These are phyloP conservation scores for Epicauta chinensis DNA, from an alignment of 1,140 invertebrate genomes.

Conservation along the genomic window DNA sequence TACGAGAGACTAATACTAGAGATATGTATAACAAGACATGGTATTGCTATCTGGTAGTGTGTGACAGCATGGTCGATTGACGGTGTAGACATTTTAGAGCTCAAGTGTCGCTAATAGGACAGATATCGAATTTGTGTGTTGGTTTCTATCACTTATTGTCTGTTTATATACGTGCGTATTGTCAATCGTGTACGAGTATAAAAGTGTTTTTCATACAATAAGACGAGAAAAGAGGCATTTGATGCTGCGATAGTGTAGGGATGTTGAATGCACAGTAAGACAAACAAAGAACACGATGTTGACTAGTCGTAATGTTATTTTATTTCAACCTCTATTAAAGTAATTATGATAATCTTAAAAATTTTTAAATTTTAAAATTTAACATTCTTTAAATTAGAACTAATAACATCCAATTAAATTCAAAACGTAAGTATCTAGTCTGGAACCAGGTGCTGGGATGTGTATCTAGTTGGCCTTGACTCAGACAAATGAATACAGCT, in stretches of 20 bases:
- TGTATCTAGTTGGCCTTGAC: conserved; percentile 8
- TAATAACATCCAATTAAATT: conserved; percentile 10
- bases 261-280: too few relatives aligned
- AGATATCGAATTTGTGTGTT: conserved; percentile 32
- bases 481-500: conserved; percentile 11
- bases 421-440: conserved; percentile 8
- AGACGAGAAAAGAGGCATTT: too few relatives aligned
- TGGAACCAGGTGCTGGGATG: conserved; percentile 7
- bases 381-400: too few relatives aligned
- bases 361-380: too few relatives aligned
- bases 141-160: conserved; percentile 29
- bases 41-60: conserved; percentile 17
- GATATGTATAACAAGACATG: conserved; percentile 18
- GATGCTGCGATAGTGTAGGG: too few relatives aligned
- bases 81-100: conserved; percentile 19
- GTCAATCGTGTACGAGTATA: too few relatives aligned
- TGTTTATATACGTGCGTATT: too few relatives aligned
- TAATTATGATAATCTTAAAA: too few relatives aligned
- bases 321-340: too few relatives aligned
- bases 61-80: conserved; percentile 29
- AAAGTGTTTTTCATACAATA: too few relatives aligned
- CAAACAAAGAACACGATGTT: too few relatives aligned
- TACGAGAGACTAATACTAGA: conserved; percentile 20
- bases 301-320: too few relatives aligned
- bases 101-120: conserved; percentile 32